Conservation (phyloP, 2,113 vertebrate genomes). For the Protobothrops flavoviridis region DNA sequence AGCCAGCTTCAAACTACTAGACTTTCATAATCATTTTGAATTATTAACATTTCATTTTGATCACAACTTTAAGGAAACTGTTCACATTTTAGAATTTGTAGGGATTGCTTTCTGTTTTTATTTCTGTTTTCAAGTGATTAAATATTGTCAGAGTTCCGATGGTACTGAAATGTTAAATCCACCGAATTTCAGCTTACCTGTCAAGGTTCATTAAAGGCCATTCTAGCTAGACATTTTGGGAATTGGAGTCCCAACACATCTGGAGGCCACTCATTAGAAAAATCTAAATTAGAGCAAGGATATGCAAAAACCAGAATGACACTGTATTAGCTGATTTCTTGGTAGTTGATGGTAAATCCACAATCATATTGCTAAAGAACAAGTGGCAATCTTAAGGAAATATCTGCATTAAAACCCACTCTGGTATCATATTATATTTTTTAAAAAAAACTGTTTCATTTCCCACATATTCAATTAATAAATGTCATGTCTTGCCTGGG, state of each 20-base stretch:
- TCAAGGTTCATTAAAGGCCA: not conserved
- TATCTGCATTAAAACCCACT: not conserved
- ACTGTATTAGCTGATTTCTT: not conserved
- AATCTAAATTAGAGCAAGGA: not conserved
- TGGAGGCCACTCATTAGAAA: not conserved
- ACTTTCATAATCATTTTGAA: not conserved
- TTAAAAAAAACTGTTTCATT: not conserved
- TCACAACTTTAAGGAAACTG: not conserved
- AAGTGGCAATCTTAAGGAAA: not conserved
- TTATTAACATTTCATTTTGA: not conserved
- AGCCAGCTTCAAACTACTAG: not conserved
- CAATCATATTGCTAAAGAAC: not conserved
- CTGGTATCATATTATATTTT: not conserved
- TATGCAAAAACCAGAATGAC: not conserved
- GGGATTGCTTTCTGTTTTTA: not conserved
- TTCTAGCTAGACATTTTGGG: not conserved
- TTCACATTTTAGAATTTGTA: not conserved
- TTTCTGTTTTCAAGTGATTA: not conserved
- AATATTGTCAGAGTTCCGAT: not conserved
- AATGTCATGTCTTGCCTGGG: conserved; percentile 42
- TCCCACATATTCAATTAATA: not conserved
- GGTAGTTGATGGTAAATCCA: not conserved
- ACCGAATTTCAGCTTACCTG: not conserved
- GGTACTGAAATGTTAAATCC: not conserved
- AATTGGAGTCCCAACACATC: not conserved